A percentile compares a stretch with the other conserved stretches of the same genome.
phyloP scores from a whole-genome alignment of 1,140 invertebrate genomes.

The Bombus sibiricus region DNA sequence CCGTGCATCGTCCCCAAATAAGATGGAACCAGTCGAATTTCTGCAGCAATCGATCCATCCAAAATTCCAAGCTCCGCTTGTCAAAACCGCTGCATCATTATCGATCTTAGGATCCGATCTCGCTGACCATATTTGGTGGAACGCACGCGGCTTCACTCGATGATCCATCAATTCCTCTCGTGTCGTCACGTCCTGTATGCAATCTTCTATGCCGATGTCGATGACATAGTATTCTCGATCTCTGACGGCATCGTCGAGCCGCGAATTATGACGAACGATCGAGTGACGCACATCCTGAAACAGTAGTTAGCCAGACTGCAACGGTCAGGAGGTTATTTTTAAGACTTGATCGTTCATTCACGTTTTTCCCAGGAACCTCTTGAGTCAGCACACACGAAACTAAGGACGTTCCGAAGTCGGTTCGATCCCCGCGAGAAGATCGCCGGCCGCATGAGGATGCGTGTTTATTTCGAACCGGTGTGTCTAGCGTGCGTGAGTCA shows the following conservation, averaged over 20 bases:
- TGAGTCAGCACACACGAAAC: conserved; percentile 50
- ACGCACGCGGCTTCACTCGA: background rate
- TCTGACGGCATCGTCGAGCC: conserved; percentile 49
- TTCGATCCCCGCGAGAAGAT: conserved; percentile 22
- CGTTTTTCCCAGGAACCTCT: conserved; percentile 49
- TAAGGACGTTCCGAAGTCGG: conserved; percentile 12
- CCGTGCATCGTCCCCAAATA: conserved; percentile 10
- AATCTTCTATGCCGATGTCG: background rate
- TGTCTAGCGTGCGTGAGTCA: conserved; percentile 49
- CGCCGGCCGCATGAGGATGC: background rate
- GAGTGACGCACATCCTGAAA: conserved; percentile 52
- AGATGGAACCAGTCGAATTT: background rate
- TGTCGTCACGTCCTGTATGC: background rate
- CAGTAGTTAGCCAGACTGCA: background rate
- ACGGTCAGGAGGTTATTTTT: conserved; percentile 53
- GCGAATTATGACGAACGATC: conserved; percentile 1
- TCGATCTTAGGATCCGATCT: background rate
- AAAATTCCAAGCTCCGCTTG: background rate
- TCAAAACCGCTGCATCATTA: conserved; percentile 1
- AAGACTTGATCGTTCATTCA: conserved; percentile 50
- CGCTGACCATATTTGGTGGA: conserved; percentile 3
- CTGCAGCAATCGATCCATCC: background rate
- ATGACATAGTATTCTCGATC: conserved; percentile 44
- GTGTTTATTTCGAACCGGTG: conserved; percentile 50
- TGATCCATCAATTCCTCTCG: background rate